phyloP scores from a whole-genome alignment of 2,113 vertebrate species.

The Zosterops hypoxanthus region DNA sequence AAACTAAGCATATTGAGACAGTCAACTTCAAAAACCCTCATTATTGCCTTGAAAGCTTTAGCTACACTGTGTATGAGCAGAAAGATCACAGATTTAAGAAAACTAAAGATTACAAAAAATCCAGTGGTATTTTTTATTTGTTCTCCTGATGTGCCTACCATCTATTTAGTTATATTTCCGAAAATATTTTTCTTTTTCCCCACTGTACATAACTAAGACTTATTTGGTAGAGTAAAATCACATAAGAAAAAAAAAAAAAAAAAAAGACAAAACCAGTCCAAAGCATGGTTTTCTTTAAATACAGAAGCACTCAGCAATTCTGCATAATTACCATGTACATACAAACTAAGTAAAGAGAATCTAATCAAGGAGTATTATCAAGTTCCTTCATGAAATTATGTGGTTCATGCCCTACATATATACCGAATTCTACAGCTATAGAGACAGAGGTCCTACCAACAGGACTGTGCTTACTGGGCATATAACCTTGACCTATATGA shows the following conservation, averaged over 20 bases:
- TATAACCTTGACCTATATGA: background rate
- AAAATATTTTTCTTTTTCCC: background rate
- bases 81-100: background rate
- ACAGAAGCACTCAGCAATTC: background rate
- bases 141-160: background rate
- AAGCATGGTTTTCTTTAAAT: background rate
- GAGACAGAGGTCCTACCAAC: background rate
- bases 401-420: background rate
- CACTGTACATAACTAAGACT: background rate
- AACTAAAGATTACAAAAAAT: background rate
- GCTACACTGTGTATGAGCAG: accelerated
- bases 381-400: background rate
- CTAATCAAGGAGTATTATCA: background rate
- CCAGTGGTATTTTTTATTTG: accelerated
- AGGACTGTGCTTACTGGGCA: background rate
- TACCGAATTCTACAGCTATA: background rate
- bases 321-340: background rate
- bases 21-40: background rate
- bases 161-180: background rate
- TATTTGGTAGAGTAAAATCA: background rate
- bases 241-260: background rate
- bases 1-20: background rate
- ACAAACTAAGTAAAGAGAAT: background rate
- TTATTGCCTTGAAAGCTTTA: background rate
- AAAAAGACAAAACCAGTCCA: background rate